Percentiles rank a stretch among this genome's conserved stretches.
Conservation (phyloP, 2,888 invertebrate species). For the Epicampocera succincta region DNA sequence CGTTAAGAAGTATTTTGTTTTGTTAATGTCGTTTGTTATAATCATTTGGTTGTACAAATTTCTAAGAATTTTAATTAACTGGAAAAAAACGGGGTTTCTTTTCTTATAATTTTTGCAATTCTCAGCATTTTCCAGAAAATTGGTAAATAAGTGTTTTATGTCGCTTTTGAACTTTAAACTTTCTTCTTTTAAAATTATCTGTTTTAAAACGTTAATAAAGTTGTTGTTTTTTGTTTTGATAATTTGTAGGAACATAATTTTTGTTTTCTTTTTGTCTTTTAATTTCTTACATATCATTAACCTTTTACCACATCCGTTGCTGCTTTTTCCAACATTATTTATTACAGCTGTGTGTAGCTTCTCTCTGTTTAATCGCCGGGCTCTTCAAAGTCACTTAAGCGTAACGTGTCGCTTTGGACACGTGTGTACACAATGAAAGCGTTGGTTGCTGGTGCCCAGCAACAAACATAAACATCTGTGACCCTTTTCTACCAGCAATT, state of each 20-base stretch:
- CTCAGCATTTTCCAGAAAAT: too few relatives aligned
- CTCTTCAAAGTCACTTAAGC: constrained; percentile 37
- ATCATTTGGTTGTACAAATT: too few relatives aligned
- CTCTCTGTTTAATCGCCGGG: not conserved
- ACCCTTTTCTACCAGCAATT: constrained; percentile 43
- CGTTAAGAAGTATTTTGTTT: too few relatives aligned
- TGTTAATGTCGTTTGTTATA: too few relatives aligned
- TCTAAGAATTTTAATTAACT: too few relatives aligned
- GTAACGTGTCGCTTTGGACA: constrained; percentile 45
- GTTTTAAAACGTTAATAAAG: too few relatives aligned
- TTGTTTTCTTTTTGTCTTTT: not conserved
- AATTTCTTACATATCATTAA: constrained; percentile 59
- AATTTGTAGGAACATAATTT: not conserved
- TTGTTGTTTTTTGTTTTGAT: too few relatives aligned
- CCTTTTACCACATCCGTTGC: constrained; percentile 63
- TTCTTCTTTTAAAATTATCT: too few relatives aligned
- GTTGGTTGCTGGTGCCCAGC: not conserved
- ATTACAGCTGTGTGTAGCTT: not conserved
- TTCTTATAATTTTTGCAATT: too few relatives aligned
- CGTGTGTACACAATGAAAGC: constrained; percentile 22
- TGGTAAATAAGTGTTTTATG: too few relatives aligned
- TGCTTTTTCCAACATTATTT: not conserved
- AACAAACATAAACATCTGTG: constrained; percentile 59
- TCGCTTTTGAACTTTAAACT: too few relatives aligned
- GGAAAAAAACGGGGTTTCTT: too few relatives aligned